phyloP scores from a whole-genome alignment of 2,888 invertebrate genomes.

The Caenorhabditis panamensis region DNA sequence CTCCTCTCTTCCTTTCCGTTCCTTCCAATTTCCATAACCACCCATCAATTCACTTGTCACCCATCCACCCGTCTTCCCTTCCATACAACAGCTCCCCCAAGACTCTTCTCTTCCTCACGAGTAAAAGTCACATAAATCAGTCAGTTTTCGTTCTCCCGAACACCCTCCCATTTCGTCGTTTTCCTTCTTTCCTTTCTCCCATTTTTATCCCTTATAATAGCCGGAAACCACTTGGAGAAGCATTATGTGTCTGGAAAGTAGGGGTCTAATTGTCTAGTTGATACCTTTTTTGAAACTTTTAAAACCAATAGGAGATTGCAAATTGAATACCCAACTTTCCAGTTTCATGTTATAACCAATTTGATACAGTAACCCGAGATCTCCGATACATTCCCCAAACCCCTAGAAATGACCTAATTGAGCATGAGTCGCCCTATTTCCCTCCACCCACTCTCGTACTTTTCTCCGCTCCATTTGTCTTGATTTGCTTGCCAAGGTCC shows the following conservation, averaged over 20 bases:
- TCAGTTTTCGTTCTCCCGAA: slow-evolving; percentile 51
- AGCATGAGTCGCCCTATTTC: slow-evolving; percentile 22
- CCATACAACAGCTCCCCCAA: no score
- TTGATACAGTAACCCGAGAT: slow-evolving; percentile 3
- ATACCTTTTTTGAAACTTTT: no score
- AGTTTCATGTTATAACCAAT: neutral
- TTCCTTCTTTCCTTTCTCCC: slow-evolving; percentile 15
- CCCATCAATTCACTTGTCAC: no score
- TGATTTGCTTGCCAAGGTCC: slow-evolving; percentile 13
- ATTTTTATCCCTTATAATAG: slow-evolving; percentile 40
- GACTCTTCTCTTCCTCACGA: neutral
- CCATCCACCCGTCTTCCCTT: no score
- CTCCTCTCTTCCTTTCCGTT: no score
- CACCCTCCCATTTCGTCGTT: slow-evolving; percentile 32
- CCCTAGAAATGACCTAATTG: slow-evolving; percentile 27
- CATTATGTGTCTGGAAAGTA: no score
- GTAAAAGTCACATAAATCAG: slow-evolving; percentile 59
- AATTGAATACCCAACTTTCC: neutral
- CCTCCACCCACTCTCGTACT: slow-evolving; percentile 17
- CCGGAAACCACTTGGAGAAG: slow-evolving; percentile 36
- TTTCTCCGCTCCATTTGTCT: slow-evolving; percentile 50
- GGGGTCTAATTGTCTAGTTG: no score
- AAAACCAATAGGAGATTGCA: no score
- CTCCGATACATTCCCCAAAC: neutral
- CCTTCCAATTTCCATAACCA: slow-evolving; percentile 17